Evolutionary conservation across 2,888 invertebrate species (phyloP).

Genomic region (Ectemnius lituratus): DNA sequence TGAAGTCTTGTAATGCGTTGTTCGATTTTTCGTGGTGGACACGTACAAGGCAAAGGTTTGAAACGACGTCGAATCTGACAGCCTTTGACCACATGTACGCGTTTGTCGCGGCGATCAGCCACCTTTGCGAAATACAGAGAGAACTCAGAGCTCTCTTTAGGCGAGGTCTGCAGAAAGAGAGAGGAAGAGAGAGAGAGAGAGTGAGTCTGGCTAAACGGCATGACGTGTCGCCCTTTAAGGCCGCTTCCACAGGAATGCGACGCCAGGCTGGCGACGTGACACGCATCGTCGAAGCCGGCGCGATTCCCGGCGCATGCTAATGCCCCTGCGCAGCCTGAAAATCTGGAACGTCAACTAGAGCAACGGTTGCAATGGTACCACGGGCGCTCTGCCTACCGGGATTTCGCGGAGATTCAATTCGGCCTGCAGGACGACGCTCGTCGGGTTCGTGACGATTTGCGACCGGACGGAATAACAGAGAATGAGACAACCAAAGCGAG

Average conservation of each 20-base stretch:
- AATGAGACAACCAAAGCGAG: background rate
- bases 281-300: constrained; percentile 66
- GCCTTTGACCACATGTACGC: constrained; percentile 25
- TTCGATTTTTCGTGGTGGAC: too few species aligned
- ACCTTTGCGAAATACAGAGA: constrained; percentile 45
- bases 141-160: constrained; percentile 43
- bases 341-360: constrained; percentile 72
- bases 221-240: constrained; percentile 69
- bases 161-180: constrained; percentile 34
- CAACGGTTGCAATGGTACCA: constrained; percentile 55
- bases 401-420: constrained; percentile 73
- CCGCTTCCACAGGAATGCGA: constrained; percentile 61
- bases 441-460: constrained; percentile 61
- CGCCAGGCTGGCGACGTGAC: constrained; percentile 68
- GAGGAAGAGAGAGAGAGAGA: background rate
- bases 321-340: constrained; percentile 59
- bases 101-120: constrained; percentile 36
- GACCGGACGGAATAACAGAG: constrained; percentile 42
- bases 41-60: background rate
- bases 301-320: constrained; percentile 72
- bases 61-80: constrained; percentile 12
- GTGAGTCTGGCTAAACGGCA: constrained; percentile 65
- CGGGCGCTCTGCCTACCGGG: constrained; percentile 63
- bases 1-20: too few species aligned
- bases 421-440: constrained; percentile 45